Base-by-base conservation (phyloP, 1,140 invertebrate genomes). In the Apis dorsata region DNA sequence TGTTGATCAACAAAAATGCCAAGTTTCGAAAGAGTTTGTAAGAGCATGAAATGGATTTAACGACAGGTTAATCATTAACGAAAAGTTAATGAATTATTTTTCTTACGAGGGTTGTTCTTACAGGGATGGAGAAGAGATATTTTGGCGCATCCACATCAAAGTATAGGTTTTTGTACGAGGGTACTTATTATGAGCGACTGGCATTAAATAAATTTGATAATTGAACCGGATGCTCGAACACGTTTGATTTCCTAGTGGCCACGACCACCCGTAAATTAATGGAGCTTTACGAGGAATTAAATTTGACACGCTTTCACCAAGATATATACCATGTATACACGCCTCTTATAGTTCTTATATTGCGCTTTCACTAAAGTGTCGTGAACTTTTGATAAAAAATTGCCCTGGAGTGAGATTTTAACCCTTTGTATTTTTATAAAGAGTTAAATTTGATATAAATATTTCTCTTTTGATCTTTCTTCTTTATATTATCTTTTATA, bases 191-290 rank as follows among this genome's bases (percentile, higher is more conserved):
- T 57, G 57, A 2, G 5, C 24, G 49, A 15, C 44, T 9, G 21
- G 65, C 80, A 76, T 81, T 69, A 81, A 81, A 81, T 81, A 77
- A 77, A 81, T 81, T 69, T 73, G 73, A 77, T 81, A 81, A 81
- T 81, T 53, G 80, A 60, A 51, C 72, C 19, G 72, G 34, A 62
- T 24, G 71, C 21, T 70, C 21, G 69, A 0, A 17, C 57, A 17
- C 28, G 76, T 28, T 28, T 28, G 63, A 12, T 75, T 28, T 82
- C 49, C 57, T 69, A 44, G 57, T 44, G 65, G 62, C 53, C 44
- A 7, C 74, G 70, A 49, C 78, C 79, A 82, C 65, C 65, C 74
- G 74, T 82, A 59, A 75, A 74, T 68, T 81, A 55, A 70, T 44
- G 65, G 74, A 70, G 79, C 62, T 69, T 82, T 76, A 68, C 80